These are phyloP conservation scores for Neolamprologus toae DNA, from an alignment of 2,113 vertebrate genomes.

Conservation along the genomic window DNA sequence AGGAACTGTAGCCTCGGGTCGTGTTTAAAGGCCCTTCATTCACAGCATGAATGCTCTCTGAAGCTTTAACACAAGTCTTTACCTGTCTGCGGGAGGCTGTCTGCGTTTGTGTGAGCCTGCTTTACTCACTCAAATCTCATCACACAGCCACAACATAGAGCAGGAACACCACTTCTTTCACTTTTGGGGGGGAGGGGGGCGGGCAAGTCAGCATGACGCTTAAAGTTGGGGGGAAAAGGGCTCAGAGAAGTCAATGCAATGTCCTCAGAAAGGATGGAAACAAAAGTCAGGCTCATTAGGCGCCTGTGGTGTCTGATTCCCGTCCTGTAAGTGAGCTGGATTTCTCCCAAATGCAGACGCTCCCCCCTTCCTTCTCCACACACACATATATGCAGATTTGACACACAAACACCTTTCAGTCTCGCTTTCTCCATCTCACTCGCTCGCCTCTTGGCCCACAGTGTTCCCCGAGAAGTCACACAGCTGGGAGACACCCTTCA, in stretches of 20 bases:
- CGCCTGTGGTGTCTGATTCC: slow-evolving; percentile 44
- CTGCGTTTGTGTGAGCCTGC: background rate
- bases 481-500: background rate
- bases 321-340: slow-evolving; percentile 37
- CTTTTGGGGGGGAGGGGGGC: background rate
- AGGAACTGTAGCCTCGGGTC: slow-evolving; percentile 17
- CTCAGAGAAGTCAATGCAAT: background rate
- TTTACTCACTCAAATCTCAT: background rate
- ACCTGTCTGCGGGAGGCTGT: slow-evolving; percentile 7
- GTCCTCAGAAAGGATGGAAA: background rate
- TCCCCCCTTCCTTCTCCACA: background rate
- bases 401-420: background rate
- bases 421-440: background rate
- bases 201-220: background rate
- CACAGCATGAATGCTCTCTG: background rate
- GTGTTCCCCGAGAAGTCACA: background rate
- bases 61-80: slow-evolving; percentile 25
- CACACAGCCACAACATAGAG: background rate
- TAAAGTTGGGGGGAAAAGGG: background rate
- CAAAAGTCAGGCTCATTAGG: background rate
- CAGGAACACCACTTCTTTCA: background rate
- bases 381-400: background rate
- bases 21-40: background rate
- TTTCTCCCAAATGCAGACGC: slow-evolving; percentile 33
- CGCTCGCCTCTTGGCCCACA: background rate